Evolutionary conservation across 2,888 invertebrate genomes (phyloP).

Genomic region (Orchesella flavescens): DNA sequence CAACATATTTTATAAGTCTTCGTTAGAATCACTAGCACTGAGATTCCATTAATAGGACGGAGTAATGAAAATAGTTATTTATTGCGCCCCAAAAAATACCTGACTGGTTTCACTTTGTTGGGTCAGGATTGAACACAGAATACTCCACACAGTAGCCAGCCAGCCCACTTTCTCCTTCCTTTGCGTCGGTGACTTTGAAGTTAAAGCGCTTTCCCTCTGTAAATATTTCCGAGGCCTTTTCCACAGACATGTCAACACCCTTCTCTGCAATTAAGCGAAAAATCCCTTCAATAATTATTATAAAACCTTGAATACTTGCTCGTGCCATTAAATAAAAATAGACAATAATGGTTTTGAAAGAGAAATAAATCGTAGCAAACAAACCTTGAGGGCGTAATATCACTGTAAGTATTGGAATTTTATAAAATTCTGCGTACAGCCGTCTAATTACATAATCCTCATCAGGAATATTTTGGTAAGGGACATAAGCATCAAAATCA

Average conservation of each 20-base stretch:
- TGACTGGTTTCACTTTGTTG: no score
- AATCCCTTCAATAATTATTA: background rate
- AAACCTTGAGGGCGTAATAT: conserved; percentile 10
- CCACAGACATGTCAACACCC: background rate
- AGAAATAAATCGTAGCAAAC: no score
- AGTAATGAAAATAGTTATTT: no score
- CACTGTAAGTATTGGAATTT: conserved; percentile 14
- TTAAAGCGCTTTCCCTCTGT: background rate
- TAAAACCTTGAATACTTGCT: background rate
- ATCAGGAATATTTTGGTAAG: background rate
- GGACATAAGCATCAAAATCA: conserved; percentile 32
- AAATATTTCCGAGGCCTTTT: conserved; percentile 14
- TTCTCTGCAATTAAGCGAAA: background rate
- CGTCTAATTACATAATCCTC: conserved; percentile 20
- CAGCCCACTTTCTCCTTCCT: background rate
- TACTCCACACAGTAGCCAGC: no score
- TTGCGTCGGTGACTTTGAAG: conserved; percentile 9
- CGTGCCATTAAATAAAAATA: no score
- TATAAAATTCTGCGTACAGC: conserved; percentile 30
- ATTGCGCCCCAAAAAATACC: no score
- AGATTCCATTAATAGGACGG: no score
- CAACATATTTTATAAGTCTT: no score
- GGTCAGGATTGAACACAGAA: no score
- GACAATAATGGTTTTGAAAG: no score
- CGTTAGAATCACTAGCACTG: no score